phyloP scores from a whole-genome alignment of 2,888 invertebrate genomes.

The Tetragnatha montana region DNA sequence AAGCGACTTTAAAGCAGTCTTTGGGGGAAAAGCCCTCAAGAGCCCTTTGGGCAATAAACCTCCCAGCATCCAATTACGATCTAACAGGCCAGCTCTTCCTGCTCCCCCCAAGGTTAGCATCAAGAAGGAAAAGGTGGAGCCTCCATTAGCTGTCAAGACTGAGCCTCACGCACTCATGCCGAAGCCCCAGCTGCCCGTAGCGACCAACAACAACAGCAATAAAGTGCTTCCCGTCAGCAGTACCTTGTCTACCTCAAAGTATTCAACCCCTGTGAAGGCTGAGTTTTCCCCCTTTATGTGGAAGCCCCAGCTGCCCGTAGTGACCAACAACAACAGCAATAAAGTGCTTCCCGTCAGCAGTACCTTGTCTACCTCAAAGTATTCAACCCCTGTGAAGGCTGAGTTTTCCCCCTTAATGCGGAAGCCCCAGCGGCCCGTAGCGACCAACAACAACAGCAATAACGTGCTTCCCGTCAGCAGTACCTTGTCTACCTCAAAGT shows the following conservation, averaged over 20 bases:
- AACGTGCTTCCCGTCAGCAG: no score
- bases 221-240: not conserved
- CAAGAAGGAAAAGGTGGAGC: not conserved
- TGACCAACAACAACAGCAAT: no score
- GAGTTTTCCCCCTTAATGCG: no score
- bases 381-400: no score
- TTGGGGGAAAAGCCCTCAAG: not conserved
- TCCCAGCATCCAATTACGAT: not conserved
- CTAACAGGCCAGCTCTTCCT: not conserved
- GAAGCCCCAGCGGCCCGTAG: no score
- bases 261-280: not conserved
- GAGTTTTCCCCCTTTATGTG: no score
- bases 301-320: no score
- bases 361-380: no score
- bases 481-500: no score
- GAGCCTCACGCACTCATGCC: not conserved
- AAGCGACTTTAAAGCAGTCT: not conserved
- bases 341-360: no score
- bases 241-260: not conserved
- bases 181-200: not conserved
- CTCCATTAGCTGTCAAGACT: not conserved
- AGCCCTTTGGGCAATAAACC: not conserved
- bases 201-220: not conserved
- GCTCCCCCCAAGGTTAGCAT: not conserved
- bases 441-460: no score